Base-by-base conservation (phyloP, 1,140 invertebrate species). In the Eurosta solidaginis region DNA sequence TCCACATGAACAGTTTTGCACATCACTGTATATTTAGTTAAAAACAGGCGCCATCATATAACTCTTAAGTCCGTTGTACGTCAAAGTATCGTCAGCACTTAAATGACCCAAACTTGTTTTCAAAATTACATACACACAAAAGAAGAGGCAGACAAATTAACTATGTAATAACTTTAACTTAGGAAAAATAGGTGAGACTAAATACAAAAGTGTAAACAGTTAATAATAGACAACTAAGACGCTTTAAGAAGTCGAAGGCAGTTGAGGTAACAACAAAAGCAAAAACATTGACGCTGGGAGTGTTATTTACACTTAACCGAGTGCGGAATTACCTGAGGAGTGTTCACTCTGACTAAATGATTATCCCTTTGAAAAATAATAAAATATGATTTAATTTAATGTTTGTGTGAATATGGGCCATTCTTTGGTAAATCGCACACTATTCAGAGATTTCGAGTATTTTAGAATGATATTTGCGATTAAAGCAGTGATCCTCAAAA, bases 121-220 rank as follows among this genome's bases (percentile, higher is more conserved):
- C 1, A 40, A 68, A 42, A 68, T 42, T 68, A 68, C 59, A 5
- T 17, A 68, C 59, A n/a, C n/a, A n/a, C 25, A 40, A 68, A 27
- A 29, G 7, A n/a, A 68, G n/a, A n/a, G 59, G 12, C 36, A 68
- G 29, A 63, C 27, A 59, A 33, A 59, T 63, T 63, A 36, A 63
- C 54, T n/a, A 63, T n/a, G 20, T 68, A 68, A 40, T 68, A n/a
- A n/a, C n/a, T n/a, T n/a, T n/a, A n/a, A 20, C 59, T 68, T 68
- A 68, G n/a, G 29, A 68, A 68, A 36, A 36, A 33, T 68, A 40
- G 33, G 40, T 7, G 40, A 4, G 33, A 40, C 59, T 68, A 68
- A 68, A 29, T 20, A 68, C 59, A 29, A 68, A 40, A 29, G 40
- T 17, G n/a, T n/a, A 40, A 33, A 2, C 33, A 59, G 27, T n/a